Percentiles rank a stretch among this genome's conserved stretches.
These are phyloP conservation scores for Pandion haliaetus DNA, from an alignment of 2,113 vertebrate genomes.

Conservation along the genomic window DNA sequence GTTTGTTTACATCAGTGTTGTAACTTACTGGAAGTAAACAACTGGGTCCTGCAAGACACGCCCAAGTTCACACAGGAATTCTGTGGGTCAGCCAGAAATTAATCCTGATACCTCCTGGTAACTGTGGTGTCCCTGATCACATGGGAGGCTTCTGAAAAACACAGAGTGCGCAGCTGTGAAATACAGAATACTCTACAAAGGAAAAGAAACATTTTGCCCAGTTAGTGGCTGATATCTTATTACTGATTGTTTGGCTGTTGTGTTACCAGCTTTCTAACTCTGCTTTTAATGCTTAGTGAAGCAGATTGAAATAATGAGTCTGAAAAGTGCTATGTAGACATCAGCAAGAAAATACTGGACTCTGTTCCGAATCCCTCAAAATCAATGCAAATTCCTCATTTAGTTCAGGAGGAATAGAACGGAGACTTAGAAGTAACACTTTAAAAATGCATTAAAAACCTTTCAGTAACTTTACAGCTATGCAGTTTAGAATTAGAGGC, in stretches of 20 bases:
- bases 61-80: background rate
- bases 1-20: background rate
- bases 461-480: background rate
- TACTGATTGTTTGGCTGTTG: background rate
- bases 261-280: background rate
- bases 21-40: background rate
- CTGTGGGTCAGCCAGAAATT: background rate
- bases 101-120: background rate
- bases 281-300: background rate
- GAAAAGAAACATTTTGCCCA: background rate
- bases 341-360: background rate
- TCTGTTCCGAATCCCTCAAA: background rate
- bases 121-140: background rate
- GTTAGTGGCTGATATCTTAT: background rate
- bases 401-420: background rate
- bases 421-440: background rate
- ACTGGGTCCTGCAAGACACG: background rate
- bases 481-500: background rate
- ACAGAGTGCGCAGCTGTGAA: accelerated
- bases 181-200: background rate
- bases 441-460: background rate
- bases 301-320: background rate
- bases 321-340: background rate
- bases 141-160: background rate
- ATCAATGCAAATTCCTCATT: background rate